Conservation (phyloP, 2,797 vertebrate species). For the Craterocephalus amniculus region DNA sequence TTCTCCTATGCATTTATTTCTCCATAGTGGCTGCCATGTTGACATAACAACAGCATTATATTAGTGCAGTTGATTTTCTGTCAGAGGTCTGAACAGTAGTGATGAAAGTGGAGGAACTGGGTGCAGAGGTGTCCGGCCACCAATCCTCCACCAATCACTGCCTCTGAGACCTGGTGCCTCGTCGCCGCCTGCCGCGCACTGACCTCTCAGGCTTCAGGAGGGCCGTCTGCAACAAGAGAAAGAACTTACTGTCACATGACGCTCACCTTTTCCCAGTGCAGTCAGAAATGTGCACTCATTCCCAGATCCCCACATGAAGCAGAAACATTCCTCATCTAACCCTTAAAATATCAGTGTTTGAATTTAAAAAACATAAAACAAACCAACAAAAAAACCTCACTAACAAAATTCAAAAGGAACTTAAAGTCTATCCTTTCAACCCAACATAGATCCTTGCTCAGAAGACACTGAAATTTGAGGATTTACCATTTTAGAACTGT, state of each 20-base stretch:
- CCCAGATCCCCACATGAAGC: neutral
- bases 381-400: no score
- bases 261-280: neutral
- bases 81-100: conserved; percentile 60
- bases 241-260: conserved; percentile 4
- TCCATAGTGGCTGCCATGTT: conserved; percentile 71
- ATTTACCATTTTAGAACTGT: no score
- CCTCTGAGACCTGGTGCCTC: conserved; percentile 81
- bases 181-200: conserved; percentile 81
- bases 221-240: conserved; percentile 62
- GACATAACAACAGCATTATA: conserved; percentile 72
- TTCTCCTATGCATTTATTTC: conserved; percentile 53
- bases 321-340: neutral
- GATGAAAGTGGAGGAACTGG: conserved; percentile 51
- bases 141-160: conserved; percentile 71
- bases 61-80: conserved; percentile 73
- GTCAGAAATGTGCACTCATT: conserved; percentile 25
- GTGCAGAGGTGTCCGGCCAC: conserved; percentile 32
- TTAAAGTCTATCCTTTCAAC: no score
- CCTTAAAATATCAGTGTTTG: neutral
- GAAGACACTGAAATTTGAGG: no score
- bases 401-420: no score
- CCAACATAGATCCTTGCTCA: no score
- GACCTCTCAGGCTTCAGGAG: conserved; percentile 81
- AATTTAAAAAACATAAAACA: no score